Conservation (phyloP, 2,797 vertebrate genomes). For the Acrocephalus scirpaceus region DNA sequence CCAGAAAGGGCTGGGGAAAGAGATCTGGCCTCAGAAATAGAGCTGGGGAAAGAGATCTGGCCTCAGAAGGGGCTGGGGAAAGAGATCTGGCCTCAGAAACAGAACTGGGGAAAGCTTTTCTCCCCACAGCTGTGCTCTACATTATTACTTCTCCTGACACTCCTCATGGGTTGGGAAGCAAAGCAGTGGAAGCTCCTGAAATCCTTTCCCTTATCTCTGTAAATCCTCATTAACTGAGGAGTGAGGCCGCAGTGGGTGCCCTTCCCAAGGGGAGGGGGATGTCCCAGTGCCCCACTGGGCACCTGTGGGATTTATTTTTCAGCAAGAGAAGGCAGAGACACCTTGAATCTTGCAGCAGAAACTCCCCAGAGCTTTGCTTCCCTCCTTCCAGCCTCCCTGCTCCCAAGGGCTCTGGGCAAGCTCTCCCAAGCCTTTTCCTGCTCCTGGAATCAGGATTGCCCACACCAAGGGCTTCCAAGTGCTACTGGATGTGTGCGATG, state of each 20-base stretch:
- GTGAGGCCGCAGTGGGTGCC: background rate
- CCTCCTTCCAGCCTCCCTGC: slow-evolving; percentile 13
- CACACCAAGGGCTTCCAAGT: background rate
- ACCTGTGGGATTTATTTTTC: background rate
- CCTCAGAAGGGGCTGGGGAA: background rate
- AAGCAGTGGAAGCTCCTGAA: background rate
- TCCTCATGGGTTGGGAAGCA: background rate
- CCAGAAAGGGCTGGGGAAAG: background rate
- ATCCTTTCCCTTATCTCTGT: background rate
- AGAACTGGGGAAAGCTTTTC: background rate
- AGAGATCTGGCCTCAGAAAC: background rate
- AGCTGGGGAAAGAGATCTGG: background rate
- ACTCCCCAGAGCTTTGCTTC: background rate
- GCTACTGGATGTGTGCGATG: background rate
- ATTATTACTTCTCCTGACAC: background rate
- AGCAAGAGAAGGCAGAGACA: background rate
- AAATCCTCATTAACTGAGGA: background rate
- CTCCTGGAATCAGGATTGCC: background rate
- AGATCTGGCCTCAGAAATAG: too few species aligned
- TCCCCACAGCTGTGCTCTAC: background rate
- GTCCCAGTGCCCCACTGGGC: background rate
- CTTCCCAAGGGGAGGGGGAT: background rate
- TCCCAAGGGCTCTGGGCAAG: background rate
- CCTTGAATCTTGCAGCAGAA: background rate
- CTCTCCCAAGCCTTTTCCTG: slow-evolving; percentile 14